Conservation (phyloP, 2,797 vertebrate species). For the Oreochromis grahami region DNA sequence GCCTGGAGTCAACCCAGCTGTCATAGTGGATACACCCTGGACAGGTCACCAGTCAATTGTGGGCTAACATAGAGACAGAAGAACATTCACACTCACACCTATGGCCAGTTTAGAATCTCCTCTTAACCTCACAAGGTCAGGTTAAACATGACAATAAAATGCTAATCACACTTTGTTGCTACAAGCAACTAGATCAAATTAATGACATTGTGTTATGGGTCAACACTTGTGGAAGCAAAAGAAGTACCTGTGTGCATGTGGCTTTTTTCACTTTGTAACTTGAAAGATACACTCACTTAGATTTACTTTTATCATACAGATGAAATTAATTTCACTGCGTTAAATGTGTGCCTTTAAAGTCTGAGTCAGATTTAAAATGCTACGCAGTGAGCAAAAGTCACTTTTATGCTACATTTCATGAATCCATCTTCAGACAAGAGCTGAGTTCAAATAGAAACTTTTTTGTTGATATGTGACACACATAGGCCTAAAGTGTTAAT, state of each 20-base stretch:
- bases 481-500: not conserved
- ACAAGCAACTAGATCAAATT: not conserved
- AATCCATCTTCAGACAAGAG: not conserved
- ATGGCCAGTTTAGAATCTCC: not conserved
- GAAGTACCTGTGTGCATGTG: not conserved
- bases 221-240: not conserved
- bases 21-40: not conserved
- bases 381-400: not conserved
- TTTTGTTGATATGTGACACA: not conserved
- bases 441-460: not conserved
- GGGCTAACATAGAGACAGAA: not conserved
- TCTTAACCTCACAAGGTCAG: not conserved
- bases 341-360: not conserved
- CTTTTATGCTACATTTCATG: not conserved
- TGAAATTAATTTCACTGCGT: not conserved
- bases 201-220: not conserved
- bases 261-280: not conserved
- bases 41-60: not conserved
- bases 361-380: not conserved
- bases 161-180: rapidly evolving
- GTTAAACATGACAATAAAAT: not conserved
- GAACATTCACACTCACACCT: not conserved
- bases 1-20: not conserved
- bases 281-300: not conserved
- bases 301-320: not conserved